Conservation (phyloP, 2,888 invertebrate genomes). For the Euzophera pinguis region DNA sequence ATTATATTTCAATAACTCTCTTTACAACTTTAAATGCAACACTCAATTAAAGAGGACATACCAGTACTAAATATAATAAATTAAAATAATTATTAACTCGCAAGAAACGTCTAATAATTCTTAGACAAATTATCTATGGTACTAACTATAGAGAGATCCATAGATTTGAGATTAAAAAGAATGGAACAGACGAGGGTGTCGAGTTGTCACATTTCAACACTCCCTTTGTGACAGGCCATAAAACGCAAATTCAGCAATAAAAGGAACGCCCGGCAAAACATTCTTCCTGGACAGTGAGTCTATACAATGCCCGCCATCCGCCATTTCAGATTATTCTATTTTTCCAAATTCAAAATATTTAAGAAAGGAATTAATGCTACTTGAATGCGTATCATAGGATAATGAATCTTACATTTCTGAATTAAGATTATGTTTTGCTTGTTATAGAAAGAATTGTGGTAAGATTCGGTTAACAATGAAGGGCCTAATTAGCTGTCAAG, state of each 20-base stretch:
- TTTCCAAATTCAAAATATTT: slow-evolving; percentile 74
- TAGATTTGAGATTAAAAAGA: slow-evolving; percentile 34
- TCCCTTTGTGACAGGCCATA: slow-evolving; percentile 69
- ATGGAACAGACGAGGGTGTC: slow-evolving; percentile 48
- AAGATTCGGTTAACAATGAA: slow-evolving; percentile 75
- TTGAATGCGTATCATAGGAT: slow-evolving; percentile 32
- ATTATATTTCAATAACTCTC: no score
- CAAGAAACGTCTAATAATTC: no score
- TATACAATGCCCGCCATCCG: slow-evolving; percentile 70
- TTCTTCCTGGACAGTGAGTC: slow-evolving; percentile 78
- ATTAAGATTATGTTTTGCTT: slow-evolving; percentile 33
- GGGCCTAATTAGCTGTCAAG: slow-evolving; percentile 78
- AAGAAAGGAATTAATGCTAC: slow-evolving; percentile 73
- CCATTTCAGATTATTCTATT: slow-evolving; percentile 74
- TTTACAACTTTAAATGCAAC: no score
- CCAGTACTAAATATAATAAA: no score
- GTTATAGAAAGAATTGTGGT: slow-evolving; percentile 29
- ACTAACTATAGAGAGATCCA: slow-evolving; percentile 30
- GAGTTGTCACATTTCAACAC: slow-evolving; percentile 63
- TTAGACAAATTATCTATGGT: neutral
- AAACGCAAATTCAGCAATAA: slow-evolving; percentile 79
- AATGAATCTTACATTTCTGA: slow-evolving; percentile 39
- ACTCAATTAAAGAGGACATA: no score
- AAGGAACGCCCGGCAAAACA: slow-evolving; percentile 70
- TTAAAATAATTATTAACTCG: no score